A percentile compares a stretch with the other conserved stretches of the same genome.
Evolutionary conservation across 2,888 invertebrate species (phyloP).

Genomic region (Anthrax anthrax): DNA sequence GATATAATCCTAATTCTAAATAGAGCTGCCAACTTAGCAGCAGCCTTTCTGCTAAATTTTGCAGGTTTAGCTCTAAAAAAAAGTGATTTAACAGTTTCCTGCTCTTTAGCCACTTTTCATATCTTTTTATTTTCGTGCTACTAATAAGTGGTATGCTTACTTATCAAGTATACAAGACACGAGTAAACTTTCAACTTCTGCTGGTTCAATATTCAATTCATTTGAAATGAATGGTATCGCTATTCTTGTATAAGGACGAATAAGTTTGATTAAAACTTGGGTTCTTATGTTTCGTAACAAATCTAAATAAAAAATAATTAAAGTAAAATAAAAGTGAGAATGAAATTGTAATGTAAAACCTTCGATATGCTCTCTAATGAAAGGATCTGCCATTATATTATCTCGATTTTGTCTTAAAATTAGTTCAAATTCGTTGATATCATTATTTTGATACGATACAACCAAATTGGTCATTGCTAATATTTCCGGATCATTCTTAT

Average conservation of each 20-base stretch:
- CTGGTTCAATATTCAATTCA: slow-evolving; percentile 81
- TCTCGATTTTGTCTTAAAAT: slow-evolving; percentile 86
- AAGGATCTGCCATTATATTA: slow-evolving; percentile 98
- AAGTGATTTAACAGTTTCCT: too few relatives aligned
- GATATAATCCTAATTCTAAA: too few relatives aligned
- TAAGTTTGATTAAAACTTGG: slow-evolving; percentile 91
- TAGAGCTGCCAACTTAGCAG: too few relatives aligned
- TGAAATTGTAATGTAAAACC: slow-evolving; percentile 29
- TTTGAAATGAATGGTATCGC: slow-evolving; percentile 96
- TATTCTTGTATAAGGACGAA: slow-evolving; percentile 95
- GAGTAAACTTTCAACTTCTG: slow-evolving; percentile 89
- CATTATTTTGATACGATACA: slow-evolving; percentile 93
- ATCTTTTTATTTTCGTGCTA: too few relatives aligned
- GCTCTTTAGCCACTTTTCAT: too few relatives aligned
- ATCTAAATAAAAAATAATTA: slow-evolving; percentile 54
- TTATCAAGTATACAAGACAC: slow-evolving; percentile 97
- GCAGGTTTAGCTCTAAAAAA: too few relatives aligned
- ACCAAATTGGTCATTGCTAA: slow-evolving; percentile 98
- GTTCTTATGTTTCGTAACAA: slow-evolving; percentile 89
- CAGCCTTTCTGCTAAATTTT: too few relatives aligned
- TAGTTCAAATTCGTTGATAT: slow-evolving; percentile 94
- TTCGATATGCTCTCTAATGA: slow-evolving; percentile 97
- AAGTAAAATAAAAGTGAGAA: background rate
- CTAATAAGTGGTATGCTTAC: too few relatives aligned
- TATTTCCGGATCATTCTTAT: slow-evolving; percentile 98